Conservation (phyloP, 1,140 invertebrate genomes). For the Homalodisca vitripennis region DNA sequence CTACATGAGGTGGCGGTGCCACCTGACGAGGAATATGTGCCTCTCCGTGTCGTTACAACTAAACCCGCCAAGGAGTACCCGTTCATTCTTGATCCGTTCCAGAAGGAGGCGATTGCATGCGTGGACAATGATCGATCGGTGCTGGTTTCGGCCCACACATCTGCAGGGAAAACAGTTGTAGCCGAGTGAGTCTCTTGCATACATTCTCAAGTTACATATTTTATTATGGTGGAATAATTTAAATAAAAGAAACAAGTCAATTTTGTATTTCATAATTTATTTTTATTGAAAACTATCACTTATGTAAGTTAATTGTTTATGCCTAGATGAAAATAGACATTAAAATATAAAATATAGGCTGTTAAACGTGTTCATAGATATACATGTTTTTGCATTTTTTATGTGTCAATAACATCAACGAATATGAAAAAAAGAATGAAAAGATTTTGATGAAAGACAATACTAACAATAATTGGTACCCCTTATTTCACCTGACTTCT, state of each 20-base stretch:
- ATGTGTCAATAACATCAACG: too few species aligned
- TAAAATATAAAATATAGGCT: too few species aligned
- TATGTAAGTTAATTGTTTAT: too few species aligned
- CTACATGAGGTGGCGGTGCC: constrained; percentile 93
- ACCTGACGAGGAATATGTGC: constrained; percentile 77
- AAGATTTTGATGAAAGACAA: too few species aligned
- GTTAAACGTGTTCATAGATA: too few species aligned
- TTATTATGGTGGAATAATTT: background rate
- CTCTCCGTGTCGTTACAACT: constrained; percentile 57
- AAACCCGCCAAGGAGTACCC: constrained; percentile 91
- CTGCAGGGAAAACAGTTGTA: constrained; percentile 99
- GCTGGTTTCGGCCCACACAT: constrained; percentile 98
- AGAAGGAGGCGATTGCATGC: constrained; percentile 95
- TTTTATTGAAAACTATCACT: too few species aligned
- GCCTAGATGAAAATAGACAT: too few species aligned
- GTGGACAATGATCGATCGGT: constrained; percentile 98
- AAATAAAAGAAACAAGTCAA: background rate
- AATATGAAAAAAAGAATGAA: too few species aligned
- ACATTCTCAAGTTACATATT: too few species aligned
- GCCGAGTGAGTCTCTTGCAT: constrained; percentile 77
- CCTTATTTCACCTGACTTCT: too few species aligned
- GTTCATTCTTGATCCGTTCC: constrained; percentile 97
- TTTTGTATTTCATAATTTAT: background rate
- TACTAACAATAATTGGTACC: too few species aligned
- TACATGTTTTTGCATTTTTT: too few species aligned